phyloP scores from a whole-genome alignment of 2,888 invertebrate genomes.

The Lepidonotus clava region DNA sequence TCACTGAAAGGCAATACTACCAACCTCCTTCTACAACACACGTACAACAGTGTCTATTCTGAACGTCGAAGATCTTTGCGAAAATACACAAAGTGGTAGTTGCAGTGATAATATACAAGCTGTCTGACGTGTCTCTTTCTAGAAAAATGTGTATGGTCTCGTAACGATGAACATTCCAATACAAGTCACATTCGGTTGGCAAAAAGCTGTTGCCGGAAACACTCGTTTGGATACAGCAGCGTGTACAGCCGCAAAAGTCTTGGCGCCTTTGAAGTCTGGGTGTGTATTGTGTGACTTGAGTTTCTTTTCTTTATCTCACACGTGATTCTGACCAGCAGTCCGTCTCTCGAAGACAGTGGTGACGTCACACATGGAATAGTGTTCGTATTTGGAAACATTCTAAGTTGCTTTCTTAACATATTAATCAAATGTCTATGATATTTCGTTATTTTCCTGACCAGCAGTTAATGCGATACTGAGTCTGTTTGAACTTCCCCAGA shows the following conservation, averaged over 20 bases:
- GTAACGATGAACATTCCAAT: conserved; percentile 40
- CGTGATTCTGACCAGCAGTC: conserved; percentile 41
- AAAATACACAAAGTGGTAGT: conserved; percentile 30
- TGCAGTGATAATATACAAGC: background rate
- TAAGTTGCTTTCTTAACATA: conserved; percentile 33
- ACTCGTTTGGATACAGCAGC: conserved; percentile 30
- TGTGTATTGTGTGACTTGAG: conserved; percentile 3
- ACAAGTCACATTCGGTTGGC: conserved; percentile 37
- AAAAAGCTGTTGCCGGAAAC: conserved; percentile 36
- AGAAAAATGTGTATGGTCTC: conserved; percentile 1
- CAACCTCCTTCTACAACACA: background rate
- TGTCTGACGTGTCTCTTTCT: conserved; percentile 21
- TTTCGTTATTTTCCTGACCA: conserved; percentile 2
- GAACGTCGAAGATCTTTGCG: conserved; percentile 40
- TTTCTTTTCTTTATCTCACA: background rate
- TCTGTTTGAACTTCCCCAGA: background rate
- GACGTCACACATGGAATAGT: conserved; percentile 42
- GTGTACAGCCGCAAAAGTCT: conserved; percentile 25
- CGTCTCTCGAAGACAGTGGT: conserved; percentile 32
- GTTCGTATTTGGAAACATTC: conserved; percentile 48
- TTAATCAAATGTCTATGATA: background rate
- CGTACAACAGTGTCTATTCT: conserved; percentile 3
- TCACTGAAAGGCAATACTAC: background rate
- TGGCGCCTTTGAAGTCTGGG: conserved; percentile 34
- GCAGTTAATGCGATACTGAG: conserved; percentile 37